These are phyloP conservation scores for Strongylocentrotus purpuratus DNA, from an alignment of 35 echinoderm and acorn worm genomes.

Conservation along the genomic window DNA sequence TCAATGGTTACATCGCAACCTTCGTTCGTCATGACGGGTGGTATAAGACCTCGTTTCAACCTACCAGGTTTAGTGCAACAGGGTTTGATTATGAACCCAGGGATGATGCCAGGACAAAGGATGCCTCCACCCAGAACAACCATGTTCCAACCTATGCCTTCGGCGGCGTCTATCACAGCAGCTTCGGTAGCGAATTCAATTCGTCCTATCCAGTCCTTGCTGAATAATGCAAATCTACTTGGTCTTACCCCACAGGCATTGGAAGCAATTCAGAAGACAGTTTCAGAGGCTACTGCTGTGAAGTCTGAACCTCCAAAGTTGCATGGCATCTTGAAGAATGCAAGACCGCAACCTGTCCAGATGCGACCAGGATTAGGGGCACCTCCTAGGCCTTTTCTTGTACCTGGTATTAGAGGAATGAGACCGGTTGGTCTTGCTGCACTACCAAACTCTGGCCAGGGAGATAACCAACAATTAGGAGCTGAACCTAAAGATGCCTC, in stretches of 20 bases:
- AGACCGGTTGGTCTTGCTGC: slow-evolving; percentile 35
- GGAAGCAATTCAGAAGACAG: slow-evolving; percentile 27
- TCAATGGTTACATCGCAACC: slow-evolving; percentile 8
- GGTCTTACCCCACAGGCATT: slow-evolving; percentile 37
- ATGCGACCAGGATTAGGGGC: slow-evolving; percentile 23
- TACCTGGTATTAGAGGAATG: slow-evolving; percentile 3
- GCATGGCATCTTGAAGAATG: slow-evolving; percentile 12
- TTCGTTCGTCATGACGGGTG: slow-evolving; percentile 33
- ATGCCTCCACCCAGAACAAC: slow-evolving; percentile 26
- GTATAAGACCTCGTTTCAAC: slow-evolving; percentile 28
- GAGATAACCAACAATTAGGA: slow-evolving; percentile 19
- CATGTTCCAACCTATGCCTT: slow-evolving; percentile 40
- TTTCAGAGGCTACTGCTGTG: not conserved
- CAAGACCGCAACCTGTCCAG: not conserved
- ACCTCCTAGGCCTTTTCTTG: slow-evolving; percentile 42
- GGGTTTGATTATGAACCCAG: slow-evolving; percentile 29
- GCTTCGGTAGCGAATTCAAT: slow-evolving; percentile 21
- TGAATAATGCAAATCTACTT: slow-evolving; percentile 29
- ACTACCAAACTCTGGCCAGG: not conserved
- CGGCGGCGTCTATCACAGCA: slow-evolving; percentile 22
- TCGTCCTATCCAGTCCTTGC: slow-evolving; percentile 24
- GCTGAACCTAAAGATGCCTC: slow-evolving; percentile 12
- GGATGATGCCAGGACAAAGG: slow-evolving; percentile 34
- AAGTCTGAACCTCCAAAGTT: slow-evolving; percentile 13
- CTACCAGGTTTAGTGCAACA: slow-evolving; percentile 29